phyloP scores from a whole-genome alignment of 2,113 vertebrate genomes.

The Microtus ochrogaster region DNA sequence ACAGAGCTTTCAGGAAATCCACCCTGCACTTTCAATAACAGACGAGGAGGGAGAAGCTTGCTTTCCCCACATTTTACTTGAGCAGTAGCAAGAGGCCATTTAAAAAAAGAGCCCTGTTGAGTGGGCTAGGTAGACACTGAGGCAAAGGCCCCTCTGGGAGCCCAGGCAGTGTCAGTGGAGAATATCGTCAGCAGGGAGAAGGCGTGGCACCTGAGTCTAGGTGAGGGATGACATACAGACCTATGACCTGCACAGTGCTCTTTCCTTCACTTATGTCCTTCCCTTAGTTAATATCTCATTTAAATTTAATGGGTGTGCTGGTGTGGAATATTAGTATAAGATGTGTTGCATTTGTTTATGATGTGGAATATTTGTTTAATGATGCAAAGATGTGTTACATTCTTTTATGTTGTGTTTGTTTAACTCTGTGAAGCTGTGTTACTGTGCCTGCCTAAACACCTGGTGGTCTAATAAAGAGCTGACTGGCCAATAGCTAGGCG shows the following conservation, averaged over 20 bases:
- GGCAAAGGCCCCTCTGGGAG: background rate
- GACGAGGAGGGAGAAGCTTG: background rate
- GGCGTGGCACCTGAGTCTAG: background rate
- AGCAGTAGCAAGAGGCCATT: background rate
- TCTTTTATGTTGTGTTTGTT: background rate
- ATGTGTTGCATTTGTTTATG: background rate
- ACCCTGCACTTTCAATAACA: background rate
- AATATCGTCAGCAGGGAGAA: no score
- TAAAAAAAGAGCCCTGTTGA: background rate
- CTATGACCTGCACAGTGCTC: background rate
- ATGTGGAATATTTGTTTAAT: background rate
- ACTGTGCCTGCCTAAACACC: background rate
- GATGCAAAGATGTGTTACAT: background rate
- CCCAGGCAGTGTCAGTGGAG: background rate
- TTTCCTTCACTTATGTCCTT: background rate
- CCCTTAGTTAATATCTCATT: background rate
- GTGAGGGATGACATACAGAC: background rate
- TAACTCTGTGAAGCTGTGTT: background rate
- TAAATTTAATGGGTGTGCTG: background rate
- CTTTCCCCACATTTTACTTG: background rate
- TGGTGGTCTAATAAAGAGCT: background rate
- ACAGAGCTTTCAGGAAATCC: background rate
- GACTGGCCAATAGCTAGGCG: background rate
- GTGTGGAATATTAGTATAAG: background rate
- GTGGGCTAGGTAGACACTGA: background rate